Percentiles rank a stretch among this genome's conserved stretches.
Evolutionary conservation across 2,113 vertebrate species (phyloP).

Genomic region (Gallinago paraguaiae): DNA sequence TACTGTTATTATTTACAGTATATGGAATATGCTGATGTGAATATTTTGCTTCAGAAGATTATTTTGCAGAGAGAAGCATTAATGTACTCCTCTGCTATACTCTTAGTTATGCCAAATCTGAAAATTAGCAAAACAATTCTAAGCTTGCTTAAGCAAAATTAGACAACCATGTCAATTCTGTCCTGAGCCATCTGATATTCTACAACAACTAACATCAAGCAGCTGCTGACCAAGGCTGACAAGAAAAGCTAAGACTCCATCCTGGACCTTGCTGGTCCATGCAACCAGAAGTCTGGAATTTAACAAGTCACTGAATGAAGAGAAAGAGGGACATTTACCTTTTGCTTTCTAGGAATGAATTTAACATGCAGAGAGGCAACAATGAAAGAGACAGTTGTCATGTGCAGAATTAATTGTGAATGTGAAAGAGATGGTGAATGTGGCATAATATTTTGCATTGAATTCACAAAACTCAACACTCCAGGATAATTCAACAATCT

Average conservation of each 20-base stretch:
- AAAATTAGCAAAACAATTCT: neutral
- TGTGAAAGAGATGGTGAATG: neutral
- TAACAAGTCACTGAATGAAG: neutral
- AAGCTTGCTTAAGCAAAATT: neutral
- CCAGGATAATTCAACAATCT: neutral
- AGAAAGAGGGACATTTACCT: neutral
- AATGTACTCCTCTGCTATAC: neutral
- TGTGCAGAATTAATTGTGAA: neutral
- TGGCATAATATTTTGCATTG: neutral
- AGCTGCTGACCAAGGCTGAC: neutral
- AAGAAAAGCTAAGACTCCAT: neutral
- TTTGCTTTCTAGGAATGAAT: neutral
- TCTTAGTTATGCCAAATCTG: neutral
- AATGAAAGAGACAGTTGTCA: neutral
- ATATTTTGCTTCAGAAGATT: neutral
- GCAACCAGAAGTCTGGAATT: neutral
- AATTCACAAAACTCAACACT: neutral
- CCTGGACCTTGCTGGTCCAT: rapidly evolving
- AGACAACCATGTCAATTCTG: neutral
- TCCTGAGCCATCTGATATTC: neutral
- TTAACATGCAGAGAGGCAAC: neutral
- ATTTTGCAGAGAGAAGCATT: neutral
- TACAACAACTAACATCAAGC: neutral
- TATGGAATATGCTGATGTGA: neutral
- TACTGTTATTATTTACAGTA: neutral